Conservation (phyloP, 2,888 invertebrate genomes). For the Xestia ashworthii region DNA sequence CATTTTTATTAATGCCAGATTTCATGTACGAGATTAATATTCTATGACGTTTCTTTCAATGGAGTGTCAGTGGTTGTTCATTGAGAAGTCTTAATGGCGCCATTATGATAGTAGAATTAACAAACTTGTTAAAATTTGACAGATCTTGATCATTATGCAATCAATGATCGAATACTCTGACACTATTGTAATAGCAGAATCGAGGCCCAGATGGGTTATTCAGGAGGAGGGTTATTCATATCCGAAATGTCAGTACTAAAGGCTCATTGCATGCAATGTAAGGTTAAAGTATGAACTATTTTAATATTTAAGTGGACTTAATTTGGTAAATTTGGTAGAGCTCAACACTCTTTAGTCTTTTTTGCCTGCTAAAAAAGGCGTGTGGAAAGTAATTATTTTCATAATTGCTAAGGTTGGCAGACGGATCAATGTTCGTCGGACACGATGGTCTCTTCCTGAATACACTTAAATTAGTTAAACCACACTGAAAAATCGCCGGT, state of each 20-base stretch:
- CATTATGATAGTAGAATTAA: too few species aligned
- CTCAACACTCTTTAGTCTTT: background rate
- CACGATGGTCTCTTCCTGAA: background rate
- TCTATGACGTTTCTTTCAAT: too few species aligned
- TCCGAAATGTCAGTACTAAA: background rate
- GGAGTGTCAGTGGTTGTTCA: too few species aligned
- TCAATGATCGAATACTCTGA: too few species aligned
- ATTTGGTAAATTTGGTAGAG: background rate
- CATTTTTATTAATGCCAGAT: too few species aligned
- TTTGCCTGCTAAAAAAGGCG: background rate
- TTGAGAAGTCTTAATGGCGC: too few species aligned
- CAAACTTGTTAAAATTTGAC: too few species aligned
- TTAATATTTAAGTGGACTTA: background rate
- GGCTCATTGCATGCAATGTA: background rate
- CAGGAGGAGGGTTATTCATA: background rate
- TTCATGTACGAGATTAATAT: too few species aligned
- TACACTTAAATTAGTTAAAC: background rate
- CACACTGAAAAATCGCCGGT: background rate
- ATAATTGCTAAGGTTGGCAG: conserved; percentile 5
- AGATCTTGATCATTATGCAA: too few species aligned
- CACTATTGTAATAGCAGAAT: too few species aligned
- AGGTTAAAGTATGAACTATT: too few species aligned
- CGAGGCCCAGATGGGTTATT: background rate
- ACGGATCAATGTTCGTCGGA: conserved; percentile 17
- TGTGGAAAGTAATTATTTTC: conserved; percentile 16